These are phyloP conservation scores for Aspidoscelis tigris DNA, from an alignment of 2,113 vertebrate species.

Conservation along the genomic window DNA sequence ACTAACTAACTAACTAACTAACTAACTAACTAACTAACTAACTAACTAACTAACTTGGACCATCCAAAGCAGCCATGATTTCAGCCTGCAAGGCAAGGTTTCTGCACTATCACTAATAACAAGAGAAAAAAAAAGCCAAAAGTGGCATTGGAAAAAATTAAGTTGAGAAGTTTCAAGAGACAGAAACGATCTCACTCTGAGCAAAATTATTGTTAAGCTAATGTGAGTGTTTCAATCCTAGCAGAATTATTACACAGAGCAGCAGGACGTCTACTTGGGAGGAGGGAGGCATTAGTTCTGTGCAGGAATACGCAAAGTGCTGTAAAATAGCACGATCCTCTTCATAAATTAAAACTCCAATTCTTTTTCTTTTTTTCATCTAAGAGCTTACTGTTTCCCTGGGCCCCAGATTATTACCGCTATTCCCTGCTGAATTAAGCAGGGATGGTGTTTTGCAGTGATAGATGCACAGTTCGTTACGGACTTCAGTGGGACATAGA, in stretches of 20 bases:
- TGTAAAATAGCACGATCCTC: conserved; percentile 54
- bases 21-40: too few relatives aligned
- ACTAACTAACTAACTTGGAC: conserved; percentile 1
- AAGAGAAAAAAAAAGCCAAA: conserved; percentile 31
- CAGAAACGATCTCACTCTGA: conserved; percentile 57
- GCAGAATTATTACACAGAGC: conserved; percentile 61
- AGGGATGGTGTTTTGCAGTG: not conserved
- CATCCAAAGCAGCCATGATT: not conserved
- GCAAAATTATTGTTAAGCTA: conserved; percentile 52
- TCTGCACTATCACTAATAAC: not conserved
- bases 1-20: too few relatives aligned
- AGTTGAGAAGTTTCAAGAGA: conserved; percentile 18
- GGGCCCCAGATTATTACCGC: conserved; percentile 27
- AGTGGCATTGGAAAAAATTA: conserved; percentile 42
- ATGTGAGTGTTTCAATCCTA: conserved; percentile 47
- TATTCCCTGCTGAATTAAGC: conserved; percentile 18
- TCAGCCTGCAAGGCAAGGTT: conserved; percentile 9
- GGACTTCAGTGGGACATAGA: not conserved
- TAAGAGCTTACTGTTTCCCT: conserved; percentile 31
- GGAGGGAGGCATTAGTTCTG: conserved; percentile 58
- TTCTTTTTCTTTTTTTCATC: conserved; percentile 46
- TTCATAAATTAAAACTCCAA: conserved; percentile 55
- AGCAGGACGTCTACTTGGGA: conserved; percentile 54
- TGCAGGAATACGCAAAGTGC: conserved; percentile 36
- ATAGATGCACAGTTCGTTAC: not conserved